phyloP scores from a whole-genome alignment of 2,888 invertebrate genomes.

The Hemaris fuciformis region DNA sequence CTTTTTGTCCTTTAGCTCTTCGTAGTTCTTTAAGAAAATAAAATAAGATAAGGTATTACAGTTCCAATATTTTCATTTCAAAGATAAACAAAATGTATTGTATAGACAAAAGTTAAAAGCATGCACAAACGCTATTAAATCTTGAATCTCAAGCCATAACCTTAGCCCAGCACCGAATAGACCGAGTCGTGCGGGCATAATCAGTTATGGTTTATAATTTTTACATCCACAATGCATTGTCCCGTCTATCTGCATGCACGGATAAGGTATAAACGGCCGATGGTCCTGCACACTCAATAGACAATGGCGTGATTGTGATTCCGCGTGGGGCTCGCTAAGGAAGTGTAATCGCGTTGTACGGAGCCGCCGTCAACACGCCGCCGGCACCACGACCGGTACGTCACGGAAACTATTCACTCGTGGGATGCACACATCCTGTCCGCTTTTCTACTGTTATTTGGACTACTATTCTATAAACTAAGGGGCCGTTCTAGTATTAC shows the following conservation, averaged over 20 bases:
- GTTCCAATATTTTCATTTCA: too few relatives aligned
- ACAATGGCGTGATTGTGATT: conserved; percentile 70
- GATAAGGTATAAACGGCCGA: conserved; percentile 16
- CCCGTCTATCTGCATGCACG: conserved; percentile 14
- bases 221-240: neutral
- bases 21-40: too few relatives aligned
- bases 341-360: conserved; percentile 54
- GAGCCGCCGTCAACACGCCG: neutral
- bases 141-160: too few relatives aligned
- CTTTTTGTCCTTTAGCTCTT: too few relatives aligned
- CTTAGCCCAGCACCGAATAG: too few relatives aligned
- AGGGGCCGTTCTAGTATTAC: too few relatives aligned
- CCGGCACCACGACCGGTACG: neutral
- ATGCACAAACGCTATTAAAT: too few relatives aligned
- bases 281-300: conserved; percentile 43
- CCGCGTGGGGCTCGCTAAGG: conserved; percentile 52
- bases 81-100: too few relatives aligned
- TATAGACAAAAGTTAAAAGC: too few relatives aligned
- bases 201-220: neutral
- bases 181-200: neutral
- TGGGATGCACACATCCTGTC: conserved; percentile 7
- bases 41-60: too few relatives aligned
- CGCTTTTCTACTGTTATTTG: neutral
- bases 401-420: conserved; percentile 1
- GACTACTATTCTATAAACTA: neutral